These are phyloP conservation scores for Patella caerulea DNA, from an alignment of 2,888 invertebrate genomes.

Conservation along the genomic window DNA sequence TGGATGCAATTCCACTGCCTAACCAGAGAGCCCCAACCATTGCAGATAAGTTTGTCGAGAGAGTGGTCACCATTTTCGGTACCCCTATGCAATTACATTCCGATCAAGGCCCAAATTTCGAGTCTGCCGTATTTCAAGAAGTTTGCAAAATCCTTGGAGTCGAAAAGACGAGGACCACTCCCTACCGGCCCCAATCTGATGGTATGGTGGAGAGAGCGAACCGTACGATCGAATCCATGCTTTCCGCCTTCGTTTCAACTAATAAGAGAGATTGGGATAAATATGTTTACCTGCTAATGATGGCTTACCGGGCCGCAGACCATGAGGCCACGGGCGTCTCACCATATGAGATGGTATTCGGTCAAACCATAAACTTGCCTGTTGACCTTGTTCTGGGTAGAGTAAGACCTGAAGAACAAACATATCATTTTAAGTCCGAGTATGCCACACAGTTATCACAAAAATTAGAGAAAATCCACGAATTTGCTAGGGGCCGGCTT, in stretches of 20 bases:
- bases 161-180: too few species aligned
- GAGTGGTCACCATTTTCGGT: background rate
- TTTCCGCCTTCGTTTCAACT: background rate
- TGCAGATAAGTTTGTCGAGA: background rate
- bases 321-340: background rate
- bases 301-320: too few species aligned
- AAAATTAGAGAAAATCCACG: background rate
- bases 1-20: background rate
- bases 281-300: background rate
- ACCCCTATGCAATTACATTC: background rate
- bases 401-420: background rate
- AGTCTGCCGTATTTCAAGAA: too few species aligned
- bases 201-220: constrained; percentile 15
- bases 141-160: too few species aligned
- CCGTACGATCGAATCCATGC: background rate
- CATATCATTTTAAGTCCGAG: background rate
- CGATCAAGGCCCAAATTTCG: constrained; percentile 9
- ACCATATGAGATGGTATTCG: background rate
- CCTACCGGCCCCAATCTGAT: background rate
- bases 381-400: background rate
- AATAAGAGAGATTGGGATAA: background rate
- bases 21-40: background rate
- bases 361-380: background rate
- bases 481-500: background rate
- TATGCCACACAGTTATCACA: background rate